Percentiles rank a stretch among this genome's conserved stretches.
Conservation (phyloP, 2,888 invertebrate species). For the Timema cristinae region DNA sequence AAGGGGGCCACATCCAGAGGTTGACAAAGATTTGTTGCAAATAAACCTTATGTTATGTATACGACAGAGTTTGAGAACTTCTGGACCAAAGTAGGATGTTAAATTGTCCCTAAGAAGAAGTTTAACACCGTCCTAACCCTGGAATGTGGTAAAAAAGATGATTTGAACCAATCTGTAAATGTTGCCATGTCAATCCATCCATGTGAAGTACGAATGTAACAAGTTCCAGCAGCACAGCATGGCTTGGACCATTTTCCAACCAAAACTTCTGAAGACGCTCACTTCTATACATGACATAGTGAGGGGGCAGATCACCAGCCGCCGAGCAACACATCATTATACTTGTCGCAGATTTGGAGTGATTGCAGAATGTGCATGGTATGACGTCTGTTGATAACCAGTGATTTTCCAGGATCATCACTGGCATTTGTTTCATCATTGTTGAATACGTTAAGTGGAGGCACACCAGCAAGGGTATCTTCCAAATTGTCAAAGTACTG, state of each 20-base stretch:
- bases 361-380: not conserved
- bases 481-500: slow-evolving; percentile 10
- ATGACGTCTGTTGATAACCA: slow-evolving; percentile 24
- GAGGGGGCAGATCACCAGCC: slow-evolving; percentile 31
- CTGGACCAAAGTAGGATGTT: slow-evolving; percentile 33
- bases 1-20: slow-evolving; percentile 8
- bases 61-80: slow-evolving; percentile 36
- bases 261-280: not conserved
- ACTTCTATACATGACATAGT: slow-evolving; percentile 26
- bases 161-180: slow-evolving; percentile 40
- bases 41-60: slow-evolving; percentile 38
- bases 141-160: slow-evolving; percentile 33
- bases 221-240: slow-evolving; percentile 23
- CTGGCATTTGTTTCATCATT: slow-evolving; percentile 39
- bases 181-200: slow-evolving; percentile 39
- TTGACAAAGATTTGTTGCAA: slow-evolving; percentile 20
- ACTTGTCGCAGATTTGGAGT: slow-evolving; percentile 20
- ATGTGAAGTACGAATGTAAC: slow-evolving; percentile 33
- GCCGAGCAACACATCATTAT: slow-evolving; percentile 35
- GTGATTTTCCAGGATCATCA: too few species aligned
- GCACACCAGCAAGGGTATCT: slow-evolving; percentile 6
- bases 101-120: slow-evolving; percentile 41
- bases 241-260: slow-evolving; percentile 8
- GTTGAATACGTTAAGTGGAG: slow-evolving; percentile 32
- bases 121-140: slow-evolving; percentile 32